Percentiles rank a stretch among this genome's conserved stretches.
Evolutionary conservation across 2,888 invertebrate species (phyloP).

Genomic region (Dryobotodes eremita): DNA sequence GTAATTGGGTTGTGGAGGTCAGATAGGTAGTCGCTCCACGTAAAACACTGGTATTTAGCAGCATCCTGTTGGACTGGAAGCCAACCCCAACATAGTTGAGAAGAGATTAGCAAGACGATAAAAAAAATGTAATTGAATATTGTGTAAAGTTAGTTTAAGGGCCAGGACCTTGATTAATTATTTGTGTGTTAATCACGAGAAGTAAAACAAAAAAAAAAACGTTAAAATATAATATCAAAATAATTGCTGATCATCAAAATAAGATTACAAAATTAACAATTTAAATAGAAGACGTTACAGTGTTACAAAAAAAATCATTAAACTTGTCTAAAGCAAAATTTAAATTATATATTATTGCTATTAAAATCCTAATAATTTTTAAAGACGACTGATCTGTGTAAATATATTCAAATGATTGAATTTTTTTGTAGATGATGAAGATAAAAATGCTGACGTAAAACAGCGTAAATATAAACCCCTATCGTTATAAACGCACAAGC

Average conservation of each 20-base stretch:
- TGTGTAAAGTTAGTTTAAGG: too few relatives aligned
- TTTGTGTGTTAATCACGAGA: background rate
- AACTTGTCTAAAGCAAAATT: too few relatives aligned
- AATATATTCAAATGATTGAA: constrained; percentile 1
- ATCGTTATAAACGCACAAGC: constrained; percentile 9
- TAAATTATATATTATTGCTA: too few relatives aligned
- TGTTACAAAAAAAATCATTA: background rate
- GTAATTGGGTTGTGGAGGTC: too few relatives aligned
- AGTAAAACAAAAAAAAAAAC: background rate
- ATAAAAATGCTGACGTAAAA: constrained; percentile 13
- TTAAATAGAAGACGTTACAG: background rate
- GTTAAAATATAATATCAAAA: constrained; percentile 31
- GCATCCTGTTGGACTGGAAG: too few relatives aligned
- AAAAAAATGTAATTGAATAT: too few relatives aligned
- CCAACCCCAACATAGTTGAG: too few relatives aligned
- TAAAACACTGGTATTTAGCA: too few relatives aligned
- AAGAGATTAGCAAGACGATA: too few relatives aligned
- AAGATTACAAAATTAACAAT: background rate
- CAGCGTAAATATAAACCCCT: constrained; percentile 5
- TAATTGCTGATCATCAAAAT: background rate
- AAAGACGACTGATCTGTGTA: background rate
- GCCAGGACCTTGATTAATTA: too few relatives aligned
- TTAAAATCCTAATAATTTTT: background rate
- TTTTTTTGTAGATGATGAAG: constrained; percentile 28
- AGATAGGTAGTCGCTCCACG: too few relatives aligned